phyloP scores from a whole-genome alignment of 2,888 invertebrate species.

The Nebria brevicollis region DNA sequence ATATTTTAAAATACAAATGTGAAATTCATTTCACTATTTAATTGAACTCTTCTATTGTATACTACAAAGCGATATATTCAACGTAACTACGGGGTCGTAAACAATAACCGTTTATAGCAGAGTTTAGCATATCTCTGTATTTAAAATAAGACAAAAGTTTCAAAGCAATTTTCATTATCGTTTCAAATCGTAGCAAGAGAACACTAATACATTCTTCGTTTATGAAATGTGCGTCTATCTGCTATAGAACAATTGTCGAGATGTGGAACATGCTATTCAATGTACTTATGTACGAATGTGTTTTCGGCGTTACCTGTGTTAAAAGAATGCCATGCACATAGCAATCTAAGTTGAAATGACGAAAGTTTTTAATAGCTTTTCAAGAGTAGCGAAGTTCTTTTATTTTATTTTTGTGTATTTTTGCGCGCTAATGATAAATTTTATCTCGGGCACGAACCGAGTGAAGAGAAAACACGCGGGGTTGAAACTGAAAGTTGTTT shows the following conservation, averaged over 20 bases:
- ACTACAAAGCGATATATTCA: too few species aligned
- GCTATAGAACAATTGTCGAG: not conserved
- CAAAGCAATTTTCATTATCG: too few species aligned
- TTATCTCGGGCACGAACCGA: constrained; percentile 26
- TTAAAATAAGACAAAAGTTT: too few species aligned
- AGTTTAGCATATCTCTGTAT: too few species aligned
- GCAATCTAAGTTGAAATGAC: constrained; percentile 39
- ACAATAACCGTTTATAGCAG: too few species aligned
- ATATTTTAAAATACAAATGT: too few species aligned
- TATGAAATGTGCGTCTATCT: too few species aligned
- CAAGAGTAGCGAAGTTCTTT: constrained; percentile 24
- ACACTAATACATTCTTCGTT: too few species aligned
- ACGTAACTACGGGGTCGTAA: too few species aligned
- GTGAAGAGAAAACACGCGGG: constrained; percentile 12
- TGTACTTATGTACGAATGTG: not conserved
- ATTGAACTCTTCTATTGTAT: too few species aligned
- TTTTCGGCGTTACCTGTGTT: constrained; percentile 26
- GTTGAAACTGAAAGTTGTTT: constrained; percentile 38
- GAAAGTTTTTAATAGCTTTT: constrained; percentile 46
- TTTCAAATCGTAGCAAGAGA: too few species aligned
- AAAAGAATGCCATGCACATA: constrained; percentile 25
- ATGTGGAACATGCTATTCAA: not conserved
- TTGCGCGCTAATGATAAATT: constrained; percentile 43
- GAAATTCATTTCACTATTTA: too few species aligned
- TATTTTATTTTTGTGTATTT: constrained; percentile 39